Base-by-base conservation (phyloP, 2,797 vertebrate species). In the Uromys caudimaculatus region DNA sequence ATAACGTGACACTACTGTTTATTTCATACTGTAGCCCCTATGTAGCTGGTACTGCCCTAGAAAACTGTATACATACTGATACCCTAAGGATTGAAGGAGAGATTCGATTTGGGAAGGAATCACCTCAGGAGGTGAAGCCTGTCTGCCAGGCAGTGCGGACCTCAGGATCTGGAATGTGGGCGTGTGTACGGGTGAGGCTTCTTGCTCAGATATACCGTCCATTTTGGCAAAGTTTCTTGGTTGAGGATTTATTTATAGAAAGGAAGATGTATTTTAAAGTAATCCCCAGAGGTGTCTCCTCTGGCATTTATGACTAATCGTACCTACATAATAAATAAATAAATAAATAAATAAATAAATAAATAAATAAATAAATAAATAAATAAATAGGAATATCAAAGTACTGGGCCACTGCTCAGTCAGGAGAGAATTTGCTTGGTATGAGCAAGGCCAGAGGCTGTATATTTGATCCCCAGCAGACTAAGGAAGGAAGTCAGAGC, bases 221-320 rank as follows among this genome's bases (percentile, higher is more conserved):
- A 17, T 78, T 84, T 56, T 87, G 35, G 95, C 78, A 93, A 47
- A 79, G 62, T 73, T 90, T 90, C 91, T 92, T 56, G 71, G n/a
- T 60, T 85, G 27, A 44, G 19, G 83, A 86, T 88, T 95, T 95
- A 58, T 58, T 35, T 90, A 21, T 77, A 52, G 62, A 60, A 19
- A 14, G 4, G 60, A 35, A 19, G 2, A 32, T 62, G 23, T 84
- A n/a, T n/a, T n/a, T n/a, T n/a, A 86, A 89, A 44, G 75, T 21
- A 50, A 44, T 56, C 75, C 87, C 91, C 21, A 35, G 60, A 94
- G 24, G 52, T 89, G 67, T 83, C 69, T 93, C 38, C 41, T 62
- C 76, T 71, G n/a, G 27, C 16, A 47, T n/a, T 78, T 64, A 78
- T 27, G 69, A 76, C 50, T 83, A 89, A 52, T 56, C 14, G 69